Conservation (phyloP, 2,113 vertebrate genomes). For the Polypterus bichir region DNA sequence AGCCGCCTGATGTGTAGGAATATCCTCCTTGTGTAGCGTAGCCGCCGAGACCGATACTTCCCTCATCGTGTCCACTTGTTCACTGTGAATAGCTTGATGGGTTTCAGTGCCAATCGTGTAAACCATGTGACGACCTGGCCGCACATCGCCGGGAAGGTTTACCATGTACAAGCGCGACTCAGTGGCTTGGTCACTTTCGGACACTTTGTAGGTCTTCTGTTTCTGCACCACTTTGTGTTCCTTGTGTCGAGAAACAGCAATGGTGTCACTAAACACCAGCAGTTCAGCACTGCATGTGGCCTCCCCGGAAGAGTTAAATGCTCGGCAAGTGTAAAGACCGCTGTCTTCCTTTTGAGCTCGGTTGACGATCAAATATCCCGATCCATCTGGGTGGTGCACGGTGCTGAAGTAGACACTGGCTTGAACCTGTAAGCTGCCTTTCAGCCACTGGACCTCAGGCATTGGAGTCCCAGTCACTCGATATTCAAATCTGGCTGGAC, state of each 20-base stretch:
- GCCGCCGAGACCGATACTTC: constrained; percentile 38
- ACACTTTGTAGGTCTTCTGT: constrained; percentile 24
- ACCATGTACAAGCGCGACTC: constrained; percentile 31
- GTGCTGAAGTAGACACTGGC: constrained; percentile 39
- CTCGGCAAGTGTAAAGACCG: constrained; percentile 61
- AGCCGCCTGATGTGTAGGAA: constrained; percentile 37
- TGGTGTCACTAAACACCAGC: constrained; percentile 33
- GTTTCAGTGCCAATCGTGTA: constrained; percentile 46
- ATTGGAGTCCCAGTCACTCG: constrained; percentile 46
- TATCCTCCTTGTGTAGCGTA: constrained; percentile 35
- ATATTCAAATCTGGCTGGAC: constrained; percentile 59
- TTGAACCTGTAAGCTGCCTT: constrained; percentile 46
- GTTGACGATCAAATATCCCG: constrained; percentile 54
- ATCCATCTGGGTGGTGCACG: constrained; percentile 51
- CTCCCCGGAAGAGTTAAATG: constrained; percentile 54
- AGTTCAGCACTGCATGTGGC: constrained; percentile 56
- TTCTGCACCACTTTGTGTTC: constrained; percentile 27
- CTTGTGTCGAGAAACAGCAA: constrained; percentile 24
- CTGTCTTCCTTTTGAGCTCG: constrained; percentile 46
- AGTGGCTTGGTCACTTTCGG: constrained; percentile 11
- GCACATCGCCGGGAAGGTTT: constrained; percentile 45
- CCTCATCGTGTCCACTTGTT: constrained; percentile 35
- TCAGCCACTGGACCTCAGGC: constrained; percentile 66
- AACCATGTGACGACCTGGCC: constrained; percentile 37
- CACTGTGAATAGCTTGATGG: constrained; percentile 37